These are phyloP conservation scores for Drosophila micromelanica DNA, from an alignment of 1,140 invertebrate species.

Conservation along the genomic window DNA sequence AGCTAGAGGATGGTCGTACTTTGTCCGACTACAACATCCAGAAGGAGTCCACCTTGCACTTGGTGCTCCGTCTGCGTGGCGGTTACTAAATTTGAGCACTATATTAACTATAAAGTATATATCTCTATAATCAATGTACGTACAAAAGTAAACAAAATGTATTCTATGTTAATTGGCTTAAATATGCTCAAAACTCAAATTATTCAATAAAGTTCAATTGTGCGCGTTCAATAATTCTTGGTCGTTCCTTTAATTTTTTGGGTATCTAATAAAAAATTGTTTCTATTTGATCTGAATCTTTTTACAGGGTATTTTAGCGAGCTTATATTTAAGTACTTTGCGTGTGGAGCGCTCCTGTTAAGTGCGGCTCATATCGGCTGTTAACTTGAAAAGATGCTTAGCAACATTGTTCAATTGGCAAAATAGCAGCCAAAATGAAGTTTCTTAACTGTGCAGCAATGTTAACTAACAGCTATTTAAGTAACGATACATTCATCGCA, in stretches of 20 bases:
- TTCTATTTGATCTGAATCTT: not conserved
- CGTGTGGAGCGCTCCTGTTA: not conserved
- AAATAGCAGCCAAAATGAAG: not conserved
- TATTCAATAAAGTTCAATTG: slow-evolving; percentile 30
- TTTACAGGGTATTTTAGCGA: not conserved
- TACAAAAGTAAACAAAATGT: slow-evolving; percentile 18
- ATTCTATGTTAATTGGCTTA: slow-evolving; percentile 11
- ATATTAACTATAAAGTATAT: not conserved
- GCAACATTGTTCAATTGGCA: not conserved
- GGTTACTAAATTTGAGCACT: slow-evolving; percentile 47
- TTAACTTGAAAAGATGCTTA: no score
- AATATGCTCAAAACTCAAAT: slow-evolving; percentile 17
- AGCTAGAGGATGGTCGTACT: slow-evolving; percentile 90
- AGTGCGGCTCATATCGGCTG: not conserved
- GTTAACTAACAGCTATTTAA: no score
- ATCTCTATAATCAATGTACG: slow-evolving; percentile 12
- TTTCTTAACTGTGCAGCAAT: no score
- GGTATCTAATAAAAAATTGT: no score
- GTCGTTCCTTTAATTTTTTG: no score
- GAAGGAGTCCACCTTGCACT: slow-evolving; percentile 95
- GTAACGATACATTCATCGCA: no score
- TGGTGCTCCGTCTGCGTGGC: slow-evolving; percentile 92
- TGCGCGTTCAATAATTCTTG: slow-evolving; percentile 17
- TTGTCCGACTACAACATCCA: slow-evolving; percentile 93
- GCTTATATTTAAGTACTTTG: not conserved